Conservation (phyloP, 2,797 vertebrate species). For the Potorous gilbertii region DNA sequence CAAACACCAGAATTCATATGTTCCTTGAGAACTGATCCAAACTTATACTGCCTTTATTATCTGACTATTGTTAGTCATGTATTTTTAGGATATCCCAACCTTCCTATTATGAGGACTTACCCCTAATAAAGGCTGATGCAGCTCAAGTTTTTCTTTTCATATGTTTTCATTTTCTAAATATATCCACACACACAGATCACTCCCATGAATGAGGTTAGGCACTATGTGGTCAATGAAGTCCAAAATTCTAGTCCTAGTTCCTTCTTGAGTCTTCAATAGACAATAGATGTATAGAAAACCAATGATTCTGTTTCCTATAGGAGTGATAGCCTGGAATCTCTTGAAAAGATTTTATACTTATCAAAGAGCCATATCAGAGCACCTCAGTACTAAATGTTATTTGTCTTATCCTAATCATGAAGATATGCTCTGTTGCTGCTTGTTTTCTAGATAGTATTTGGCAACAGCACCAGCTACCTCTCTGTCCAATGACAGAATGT, state of each 20-base stretch:
- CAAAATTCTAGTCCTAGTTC: neutral
- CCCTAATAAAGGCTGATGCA: neutral
- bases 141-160: neutral
- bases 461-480: neutral
- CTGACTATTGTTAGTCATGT: neutral
- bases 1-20: too few relatives aligned
- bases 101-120: neutral
- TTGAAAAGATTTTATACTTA: neutral
- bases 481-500: neutral
- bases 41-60: neutral
- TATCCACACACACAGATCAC: neutral
- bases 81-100: neutral
- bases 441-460: neutral
- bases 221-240: slow-evolving; percentile 17
- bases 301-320: neutral
- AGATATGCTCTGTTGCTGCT: slow-evolving; percentile 10
- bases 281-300: neutral
- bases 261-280: neutral
- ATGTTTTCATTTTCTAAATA: slow-evolving; percentile 25
- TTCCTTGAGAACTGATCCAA: neutral
- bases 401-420: neutral
- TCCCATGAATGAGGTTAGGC: slow-evolving; percentile 3
- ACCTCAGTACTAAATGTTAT: neutral
- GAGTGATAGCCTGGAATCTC: neutral
- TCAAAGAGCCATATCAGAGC: neutral